phyloP scores from a whole-genome alignment of 64 coral and sea anemone species.

The Porites lutea region DNA sequence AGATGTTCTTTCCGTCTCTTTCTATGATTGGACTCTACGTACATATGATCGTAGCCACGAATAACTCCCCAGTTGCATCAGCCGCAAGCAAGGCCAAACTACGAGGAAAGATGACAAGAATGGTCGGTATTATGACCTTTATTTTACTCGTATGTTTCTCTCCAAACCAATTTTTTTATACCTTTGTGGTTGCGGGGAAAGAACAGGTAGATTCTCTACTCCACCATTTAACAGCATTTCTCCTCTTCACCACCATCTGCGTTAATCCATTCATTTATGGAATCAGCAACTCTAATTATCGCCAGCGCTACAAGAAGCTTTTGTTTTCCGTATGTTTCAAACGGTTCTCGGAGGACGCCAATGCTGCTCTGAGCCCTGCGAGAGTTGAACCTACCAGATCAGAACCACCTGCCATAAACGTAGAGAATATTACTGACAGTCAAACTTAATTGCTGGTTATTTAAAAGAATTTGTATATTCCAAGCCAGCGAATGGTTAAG shows the following conservation, averaged over 20 bases:
- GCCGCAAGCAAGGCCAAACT: background rate
- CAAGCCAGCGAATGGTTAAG: too few species aligned
- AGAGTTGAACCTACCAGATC: too few species aligned
- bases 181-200: background rate
- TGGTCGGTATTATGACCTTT: background rate
- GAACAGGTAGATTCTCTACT: background rate
- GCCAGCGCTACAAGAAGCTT: background rate
- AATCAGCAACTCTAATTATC: background rate
- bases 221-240: background rate
- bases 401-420: too few species aligned
- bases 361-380: too few species aligned
- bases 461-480: too few species aligned
- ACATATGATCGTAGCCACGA: background rate
- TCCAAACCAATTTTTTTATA: slow-evolving; percentile 13
- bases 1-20: background rate
- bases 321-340: too few species aligned
- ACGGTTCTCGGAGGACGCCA: too few species aligned
- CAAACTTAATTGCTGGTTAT: too few species aligned
- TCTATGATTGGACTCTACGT: background rate
- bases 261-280: background rate
- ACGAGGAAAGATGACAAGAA: slow-evolving; percentile 3
- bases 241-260: background rate
- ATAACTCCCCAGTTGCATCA: background rate
- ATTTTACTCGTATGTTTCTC: slow-evolving; percentile 7
- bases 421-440: too few species aligned